These are phyloP conservation scores for Folsomia manolachei DNA, from an alignment of 2,888 invertebrate genomes.

Conservation along the genomic window DNA sequence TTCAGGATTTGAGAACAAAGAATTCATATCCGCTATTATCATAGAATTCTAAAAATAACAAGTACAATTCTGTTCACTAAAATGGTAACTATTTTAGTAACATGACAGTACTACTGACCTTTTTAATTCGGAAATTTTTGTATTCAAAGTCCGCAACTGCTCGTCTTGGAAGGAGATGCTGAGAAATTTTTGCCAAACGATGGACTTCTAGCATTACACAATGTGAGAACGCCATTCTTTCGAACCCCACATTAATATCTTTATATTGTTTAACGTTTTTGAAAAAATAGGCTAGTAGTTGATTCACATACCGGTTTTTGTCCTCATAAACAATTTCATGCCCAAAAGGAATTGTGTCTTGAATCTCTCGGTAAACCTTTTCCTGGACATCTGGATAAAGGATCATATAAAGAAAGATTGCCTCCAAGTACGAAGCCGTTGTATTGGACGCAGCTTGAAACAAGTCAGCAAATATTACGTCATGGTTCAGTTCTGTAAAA, in stretches of 20 bases:
- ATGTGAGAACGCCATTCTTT: not conserved
- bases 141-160: not conserved
- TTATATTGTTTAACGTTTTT: too few species aligned
- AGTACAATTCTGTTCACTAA: not conserved
- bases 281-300: too few species aligned
- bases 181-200: not conserved
- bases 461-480: not conserved
- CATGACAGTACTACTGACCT: not conserved
- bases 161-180: not conserved
- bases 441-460: not conserved
- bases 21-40: not conserved
- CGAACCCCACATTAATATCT: too few species aligned
- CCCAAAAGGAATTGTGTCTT: not conserved
- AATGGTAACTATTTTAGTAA: not conserved
- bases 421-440: not conserved
- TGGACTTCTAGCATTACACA: not conserved
- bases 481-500: not conserved
- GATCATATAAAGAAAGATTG: not conserved
- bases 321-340: not conserved
- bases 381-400: conserved; percentile 12
- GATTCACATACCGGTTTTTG: not conserved
- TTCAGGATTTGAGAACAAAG: not conserved
- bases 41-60: not conserved
- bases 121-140: not conserved
- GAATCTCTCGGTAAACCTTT: not conserved